Conservation (phyloP, 2,113 vertebrate genomes). For the Gadus macrocephalus region DNA sequence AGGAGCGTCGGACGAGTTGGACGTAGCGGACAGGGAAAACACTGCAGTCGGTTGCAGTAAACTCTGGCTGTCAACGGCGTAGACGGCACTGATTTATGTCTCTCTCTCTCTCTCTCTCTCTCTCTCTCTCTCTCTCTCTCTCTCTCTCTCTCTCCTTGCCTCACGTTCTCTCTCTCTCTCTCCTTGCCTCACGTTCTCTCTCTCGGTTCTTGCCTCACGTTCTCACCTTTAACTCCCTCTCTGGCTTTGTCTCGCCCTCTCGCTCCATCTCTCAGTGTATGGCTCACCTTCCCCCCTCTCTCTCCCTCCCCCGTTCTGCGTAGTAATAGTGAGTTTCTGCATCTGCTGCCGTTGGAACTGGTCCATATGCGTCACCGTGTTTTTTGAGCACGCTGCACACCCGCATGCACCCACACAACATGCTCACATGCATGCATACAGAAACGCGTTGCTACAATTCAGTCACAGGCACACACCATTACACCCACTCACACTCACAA, state of each 20-base stretch:
- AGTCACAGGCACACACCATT: too few species aligned
- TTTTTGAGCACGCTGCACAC: background rate
- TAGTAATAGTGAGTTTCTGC: conserved; percentile 31
- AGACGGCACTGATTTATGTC: conserved; percentile 23
- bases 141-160: too few species aligned
- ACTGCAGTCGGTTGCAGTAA: conserved; percentile 36
- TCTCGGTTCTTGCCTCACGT: too few species aligned
- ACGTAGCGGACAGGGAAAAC: conserved; percentile 18
- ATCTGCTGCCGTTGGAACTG: conserved; percentile 18
- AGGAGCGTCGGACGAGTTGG: too few species aligned
- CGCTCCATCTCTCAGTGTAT: background rate
- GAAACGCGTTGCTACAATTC: too few species aligned
- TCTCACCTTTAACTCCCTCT: background rate
- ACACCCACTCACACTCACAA: too few species aligned
- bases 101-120: background rate
- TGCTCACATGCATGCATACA: conserved; percentile 3
- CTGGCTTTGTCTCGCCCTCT: conserved; percentile 2
- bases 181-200: background rate
- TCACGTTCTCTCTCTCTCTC: too few species aligned
- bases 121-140: too few species aligned
- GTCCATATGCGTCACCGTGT: conserved; percentile 7
- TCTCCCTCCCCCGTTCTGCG: background rate
- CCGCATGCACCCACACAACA: background rate
- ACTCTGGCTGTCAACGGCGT: conserved; percentile 30
- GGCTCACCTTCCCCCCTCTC: background rate